These are phyloP conservation scores for Archips xylosteana DNA, from an alignment of 2,888 invertebrate genomes.

Conservation along the genomic window DNA sequence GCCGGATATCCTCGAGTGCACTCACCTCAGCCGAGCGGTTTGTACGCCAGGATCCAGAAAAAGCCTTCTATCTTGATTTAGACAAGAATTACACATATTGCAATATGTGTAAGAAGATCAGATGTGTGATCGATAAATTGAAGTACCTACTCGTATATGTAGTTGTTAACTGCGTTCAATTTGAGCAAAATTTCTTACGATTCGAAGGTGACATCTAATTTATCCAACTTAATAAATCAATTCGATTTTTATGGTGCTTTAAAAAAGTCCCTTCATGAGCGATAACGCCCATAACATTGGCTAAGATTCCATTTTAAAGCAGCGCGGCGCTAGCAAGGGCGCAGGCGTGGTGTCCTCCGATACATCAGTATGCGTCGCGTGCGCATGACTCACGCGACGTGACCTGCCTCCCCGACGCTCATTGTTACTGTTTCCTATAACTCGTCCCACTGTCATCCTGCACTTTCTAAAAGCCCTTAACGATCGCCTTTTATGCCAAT, in stretches of 20 bases:
- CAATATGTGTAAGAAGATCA: too few species aligned
- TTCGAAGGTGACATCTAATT: neutral
- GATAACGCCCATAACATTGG: constrained; percentile 1
- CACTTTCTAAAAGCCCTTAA: constrained; percentile 50
- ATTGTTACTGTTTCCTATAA: constrained; percentile 48
- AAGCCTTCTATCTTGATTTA: too few species aligned
- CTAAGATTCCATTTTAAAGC: constrained; percentile 23
- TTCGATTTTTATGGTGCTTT: neutral
- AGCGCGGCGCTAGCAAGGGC: constrained; percentile 48
- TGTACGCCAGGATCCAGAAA: too few species aligned
- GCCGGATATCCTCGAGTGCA: constrained; percentile 66
- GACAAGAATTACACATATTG: too few species aligned
- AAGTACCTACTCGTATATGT: neutral
- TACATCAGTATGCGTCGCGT: constrained; percentile 74
- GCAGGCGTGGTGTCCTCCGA: constrained; percentile 47
- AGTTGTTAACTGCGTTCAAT: too few species aligned
- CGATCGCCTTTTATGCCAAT: constrained; percentile 57
- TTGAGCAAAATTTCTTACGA: neutral
- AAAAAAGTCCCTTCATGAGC: neutral
- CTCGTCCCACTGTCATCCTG: constrained; percentile 30
- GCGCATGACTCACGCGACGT: constrained; percentile 67
- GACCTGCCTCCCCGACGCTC: constrained; percentile 65
- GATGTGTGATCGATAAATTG: too few species aligned
- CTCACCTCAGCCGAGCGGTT: neutral
- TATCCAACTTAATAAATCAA: neutral